Conservation (phyloP, 2,888 invertebrate species). For the Phlogophora meticulosa region DNA sequence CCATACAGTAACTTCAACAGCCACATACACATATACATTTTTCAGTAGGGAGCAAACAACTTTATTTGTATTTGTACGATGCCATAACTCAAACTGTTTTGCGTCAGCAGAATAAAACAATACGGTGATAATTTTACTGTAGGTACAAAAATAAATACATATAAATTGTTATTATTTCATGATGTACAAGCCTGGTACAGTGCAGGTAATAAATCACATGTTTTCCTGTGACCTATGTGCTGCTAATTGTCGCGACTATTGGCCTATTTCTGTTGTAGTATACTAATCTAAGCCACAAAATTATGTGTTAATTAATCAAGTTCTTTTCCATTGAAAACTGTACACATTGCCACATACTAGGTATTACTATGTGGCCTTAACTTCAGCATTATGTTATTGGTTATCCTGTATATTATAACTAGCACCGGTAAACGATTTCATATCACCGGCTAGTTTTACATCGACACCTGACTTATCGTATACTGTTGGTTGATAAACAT, state of each 20-base stretch:
- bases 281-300: neutral
- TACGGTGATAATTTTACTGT: slow-evolving; percentile 40
- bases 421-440: slow-evolving; percentile 15
- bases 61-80: slow-evolving; percentile 49
- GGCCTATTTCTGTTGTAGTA: neutral
- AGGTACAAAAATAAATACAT: slow-evolving; percentile 19
- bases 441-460: slow-evolving; percentile 38
- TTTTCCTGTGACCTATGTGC: slow-evolving; percentile 4
- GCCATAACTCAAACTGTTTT: slow-evolving; percentile 66
- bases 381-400: neutral
- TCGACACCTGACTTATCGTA: slow-evolving; percentile 54
- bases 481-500: slow-evolving; percentile 48
- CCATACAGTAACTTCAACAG: slow-evolving; percentile 48
- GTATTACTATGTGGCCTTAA: neutral
- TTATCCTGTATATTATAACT: neutral
- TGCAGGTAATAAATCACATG: neutral
- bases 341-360: neutral
- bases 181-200: neutral
- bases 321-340: neutral
- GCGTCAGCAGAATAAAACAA: slow-evolving; percentile 74
- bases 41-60: slow-evolving; percentile 67
- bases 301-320: neutral
- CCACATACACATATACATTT: slow-evolving; percentile 65
- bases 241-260: neutral
- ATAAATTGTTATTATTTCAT: slow-evolving; percentile 10